phyloP scores from a whole-genome alignment of 1,140 invertebrate genomes.

The Nylanderia fulva region DNA sequence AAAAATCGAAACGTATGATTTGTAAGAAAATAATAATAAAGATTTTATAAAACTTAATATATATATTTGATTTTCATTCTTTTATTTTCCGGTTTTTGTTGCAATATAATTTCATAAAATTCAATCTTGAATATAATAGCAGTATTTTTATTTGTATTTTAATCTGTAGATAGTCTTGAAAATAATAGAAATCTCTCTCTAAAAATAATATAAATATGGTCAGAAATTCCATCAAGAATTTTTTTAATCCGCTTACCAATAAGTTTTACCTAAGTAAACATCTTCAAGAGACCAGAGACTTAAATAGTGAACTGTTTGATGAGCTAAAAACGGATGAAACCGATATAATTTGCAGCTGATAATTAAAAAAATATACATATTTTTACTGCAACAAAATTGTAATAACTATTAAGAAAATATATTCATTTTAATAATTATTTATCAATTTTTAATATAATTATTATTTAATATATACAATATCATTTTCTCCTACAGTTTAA shows the following conservation, averaged over 20 bases:
- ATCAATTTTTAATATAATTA: too few relatives aligned
- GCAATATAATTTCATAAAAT: background rate
- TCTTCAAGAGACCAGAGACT: background rate
- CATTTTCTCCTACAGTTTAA: background rate
- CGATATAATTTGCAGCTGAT: slow-evolving; percentile 32
- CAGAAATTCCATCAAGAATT: background rate
- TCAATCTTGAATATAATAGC: slow-evolving; percentile 9
- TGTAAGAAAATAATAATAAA: slow-evolving; percentile 40
- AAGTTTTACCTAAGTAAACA: slow-evolving; percentile 30
- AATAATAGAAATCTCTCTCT: too few relatives aligned
- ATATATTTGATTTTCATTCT: background rate
- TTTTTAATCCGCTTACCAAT: slow-evolving; percentile 36
- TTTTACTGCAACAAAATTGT: background rate
- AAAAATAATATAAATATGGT: background rate
- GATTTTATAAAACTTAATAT: slow-evolving; percentile 1
- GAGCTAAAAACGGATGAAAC: slow-evolving; percentile 41
- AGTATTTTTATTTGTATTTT: background rate
- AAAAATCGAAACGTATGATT: slow-evolving; percentile 53
- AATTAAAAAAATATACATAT: background rate
- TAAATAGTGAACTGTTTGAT: slow-evolving; percentile 43
- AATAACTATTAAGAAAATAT: background rate
- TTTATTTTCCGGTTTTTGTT: background rate
- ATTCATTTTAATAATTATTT: background rate
- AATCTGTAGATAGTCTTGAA: background rate
- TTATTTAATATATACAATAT: background rate